phyloP scores from a whole-genome alignment of 2,888 invertebrate species.

The Cosmorhoe ocellata region DNA sequence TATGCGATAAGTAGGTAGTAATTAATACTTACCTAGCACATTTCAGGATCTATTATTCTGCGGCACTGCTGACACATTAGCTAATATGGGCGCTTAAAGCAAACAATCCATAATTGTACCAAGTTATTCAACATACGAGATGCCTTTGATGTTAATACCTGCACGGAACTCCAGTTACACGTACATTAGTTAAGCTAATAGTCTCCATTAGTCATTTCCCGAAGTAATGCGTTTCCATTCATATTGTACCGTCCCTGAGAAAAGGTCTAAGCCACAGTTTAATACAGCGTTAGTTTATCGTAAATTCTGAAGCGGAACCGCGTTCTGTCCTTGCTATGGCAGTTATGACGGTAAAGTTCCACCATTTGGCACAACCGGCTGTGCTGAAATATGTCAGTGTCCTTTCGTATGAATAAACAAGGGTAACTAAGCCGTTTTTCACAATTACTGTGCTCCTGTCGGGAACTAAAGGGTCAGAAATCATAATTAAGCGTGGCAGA shows the following conservation, averaged over 20 bases:
- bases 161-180: conserved; percentile 35
- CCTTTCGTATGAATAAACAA: conserved; percentile 34
- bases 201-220: conserved; percentile 60
- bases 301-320: conserved; percentile 53
- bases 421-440: conserved; percentile 29
- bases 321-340: conserved; percentile 54
- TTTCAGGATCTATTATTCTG: background rate
- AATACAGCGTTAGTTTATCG: conserved; percentile 32
- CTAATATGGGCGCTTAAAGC: background rate
- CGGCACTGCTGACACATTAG: conserved; percentile 1
- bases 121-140: conserved; percentile 11
- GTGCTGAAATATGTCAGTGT: conserved; percentile 49
- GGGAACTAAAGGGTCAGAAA: conserved; percentile 25
- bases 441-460: conserved; percentile 24
- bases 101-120: conserved; percentile 16
- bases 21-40: background rate
- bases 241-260: conserved; percentile 42
- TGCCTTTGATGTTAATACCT: conserved; percentile 36
- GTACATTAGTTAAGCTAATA: conserved; percentile 58
- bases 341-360: conserved; percentile 61
- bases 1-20: background rate
- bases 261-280: conserved; percentile 31
- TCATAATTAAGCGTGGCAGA: conserved; percentile 25
- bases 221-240: conserved; percentile 61
- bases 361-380: conserved; percentile 51